Percentiles rank a stretch among this genome's conserved stretches.
phyloP scores from a whole-genome alignment of 2,113 vertebrate genomes.

The Hucho hucho region DNA sequence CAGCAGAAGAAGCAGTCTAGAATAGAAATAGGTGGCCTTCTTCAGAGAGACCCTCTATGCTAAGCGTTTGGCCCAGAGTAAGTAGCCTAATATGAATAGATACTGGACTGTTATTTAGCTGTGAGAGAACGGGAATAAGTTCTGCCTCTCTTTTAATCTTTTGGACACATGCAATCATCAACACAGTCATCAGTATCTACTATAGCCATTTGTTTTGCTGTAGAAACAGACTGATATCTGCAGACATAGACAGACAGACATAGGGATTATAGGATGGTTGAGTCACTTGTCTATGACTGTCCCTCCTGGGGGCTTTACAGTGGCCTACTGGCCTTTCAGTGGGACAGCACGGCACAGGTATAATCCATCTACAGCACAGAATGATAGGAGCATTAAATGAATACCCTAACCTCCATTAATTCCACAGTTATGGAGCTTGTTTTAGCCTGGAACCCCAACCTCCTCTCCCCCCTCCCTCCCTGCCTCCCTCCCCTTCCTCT shows the following conservation, averaged over 20 bases:
- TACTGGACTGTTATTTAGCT: background rate
- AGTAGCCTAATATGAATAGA: background rate
- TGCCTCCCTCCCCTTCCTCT: background rate
- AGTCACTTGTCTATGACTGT: background rate
- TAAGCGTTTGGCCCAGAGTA: background rate
- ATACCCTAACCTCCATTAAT: conserved; percentile 22
- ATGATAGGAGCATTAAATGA: background rate
- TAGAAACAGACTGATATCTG: background rate
- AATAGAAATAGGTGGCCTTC: background rate
- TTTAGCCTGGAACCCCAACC: conserved; percentile 26
- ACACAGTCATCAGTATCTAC: too few relatives aligned
- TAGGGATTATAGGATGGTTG: background rate
- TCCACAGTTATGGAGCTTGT: conserved; percentile 28
- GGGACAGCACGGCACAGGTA: conserved; percentile 19
- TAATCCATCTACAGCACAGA: conserved; percentile 24
- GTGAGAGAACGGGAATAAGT: background rate
- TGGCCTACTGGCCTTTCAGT: conserved; percentile 1
- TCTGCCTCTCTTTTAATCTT: background rate
- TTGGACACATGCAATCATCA: too few relatives aligned
- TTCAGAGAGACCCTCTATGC: background rate
- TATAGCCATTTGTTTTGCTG: background rate
- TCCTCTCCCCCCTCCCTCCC: background rate
- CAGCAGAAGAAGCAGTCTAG: background rate
- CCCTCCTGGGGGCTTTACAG: conserved; percentile 35
- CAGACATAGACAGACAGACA: background rate